Evolutionary conservation across 1,140 invertebrate genomes (phyloP).

Genomic region (Himalopsyche phryganea): DNA sequence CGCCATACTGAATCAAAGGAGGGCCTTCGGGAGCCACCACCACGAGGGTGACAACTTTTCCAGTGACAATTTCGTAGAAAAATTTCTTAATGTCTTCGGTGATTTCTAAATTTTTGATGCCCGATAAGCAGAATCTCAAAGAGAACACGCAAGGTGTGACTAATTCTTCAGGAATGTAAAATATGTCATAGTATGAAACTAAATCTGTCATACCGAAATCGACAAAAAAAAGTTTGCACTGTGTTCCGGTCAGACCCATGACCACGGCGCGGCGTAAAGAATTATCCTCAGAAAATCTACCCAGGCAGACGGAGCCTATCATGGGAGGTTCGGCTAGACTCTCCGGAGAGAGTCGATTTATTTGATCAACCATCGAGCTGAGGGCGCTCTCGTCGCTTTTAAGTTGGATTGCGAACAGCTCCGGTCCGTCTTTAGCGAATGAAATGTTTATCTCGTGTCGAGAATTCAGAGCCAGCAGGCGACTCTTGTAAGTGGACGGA

Average conservation of each 20-base stretch:
- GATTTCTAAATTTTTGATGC: constrained; percentile 62
- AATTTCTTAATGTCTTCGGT: constrained; percentile 64
- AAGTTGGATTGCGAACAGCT: constrained; percentile 69
- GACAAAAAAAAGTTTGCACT: constrained; percentile 69
- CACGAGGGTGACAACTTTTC: constrained; percentile 58
- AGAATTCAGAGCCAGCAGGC: constrained; percentile 55
- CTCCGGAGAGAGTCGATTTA: constrained; percentile 58
- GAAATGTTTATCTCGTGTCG: constrained; percentile 67
- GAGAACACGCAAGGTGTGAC: constrained; percentile 68
- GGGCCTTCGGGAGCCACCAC: constrained; percentile 64
- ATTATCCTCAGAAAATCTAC: constrained; percentile 60
- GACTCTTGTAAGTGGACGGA: constrained; percentile 56
- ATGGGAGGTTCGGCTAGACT: constrained; percentile 60
- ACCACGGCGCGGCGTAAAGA: constrained; percentile 69
- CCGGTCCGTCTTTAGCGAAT: constrained; percentile 71
- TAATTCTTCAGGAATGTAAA: constrained; percentile 66
- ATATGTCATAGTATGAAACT: constrained; percentile 64
- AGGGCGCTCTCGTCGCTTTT: constrained; percentile 56
- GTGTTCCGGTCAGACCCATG: constrained; percentile 58
- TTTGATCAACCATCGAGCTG: constrained; percentile 62
- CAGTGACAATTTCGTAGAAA: constrained; percentile 64
- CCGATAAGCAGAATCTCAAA: constrained; percentile 66
- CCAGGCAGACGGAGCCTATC: constrained; percentile 69
- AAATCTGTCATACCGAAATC: constrained; percentile 74
- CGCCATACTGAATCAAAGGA: constrained; percentile 68